phyloP scores from a whole-genome alignment of 2,888 invertebrate species.

The Cantharis rustica region DNA sequence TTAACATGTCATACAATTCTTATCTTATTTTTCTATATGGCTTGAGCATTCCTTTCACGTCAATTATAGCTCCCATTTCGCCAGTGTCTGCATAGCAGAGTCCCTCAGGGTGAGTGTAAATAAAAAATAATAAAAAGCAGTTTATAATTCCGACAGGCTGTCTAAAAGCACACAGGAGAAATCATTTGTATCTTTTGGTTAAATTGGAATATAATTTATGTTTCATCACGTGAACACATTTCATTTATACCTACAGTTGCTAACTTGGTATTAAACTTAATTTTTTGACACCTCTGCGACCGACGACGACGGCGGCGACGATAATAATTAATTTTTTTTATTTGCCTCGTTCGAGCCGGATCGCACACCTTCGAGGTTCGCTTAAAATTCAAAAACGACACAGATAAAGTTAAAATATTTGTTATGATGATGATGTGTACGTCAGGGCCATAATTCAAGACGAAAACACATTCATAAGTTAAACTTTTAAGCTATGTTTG shows the following conservation, averaged over 20 bases:
- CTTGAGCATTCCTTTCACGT: slow-evolving; percentile 21
- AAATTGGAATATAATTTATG: slow-evolving; percentile 32
- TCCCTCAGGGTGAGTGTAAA: slow-evolving; percentile 23
- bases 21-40: slow-evolving; percentile 21
- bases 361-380: slow-evolving; percentile 19
- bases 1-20: slow-evolving; percentile 25
- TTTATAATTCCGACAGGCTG: slow-evolving; percentile 37
- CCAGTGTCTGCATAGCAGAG: slow-evolving; percentile 18
- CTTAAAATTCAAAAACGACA: background rate
- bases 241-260: slow-evolving; percentile 17
- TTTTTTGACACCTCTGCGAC: background rate
- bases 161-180: slow-evolving; percentile 36
- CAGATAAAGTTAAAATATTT: slow-evolving; percentile 30
- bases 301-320: background rate
- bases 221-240: slow-evolving; percentile 29
- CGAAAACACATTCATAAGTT: slow-evolving; percentile 36
- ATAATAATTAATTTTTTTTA: background rate
- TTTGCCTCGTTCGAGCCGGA: background rate
- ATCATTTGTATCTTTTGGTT: slow-evolving; percentile 34
- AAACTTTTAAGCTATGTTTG: slow-evolving; percentile 40
- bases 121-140: slow-evolving; percentile 34
- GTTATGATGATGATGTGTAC: slow-evolving; percentile 27
- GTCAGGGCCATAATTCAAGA: slow-evolving; percentile 33
- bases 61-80: slow-evolving; percentile 18
- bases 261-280: background rate